phyloP scores from a whole-genome alignment of 2,113 vertebrate genomes.

The Ploceus nigricollis region DNA sequence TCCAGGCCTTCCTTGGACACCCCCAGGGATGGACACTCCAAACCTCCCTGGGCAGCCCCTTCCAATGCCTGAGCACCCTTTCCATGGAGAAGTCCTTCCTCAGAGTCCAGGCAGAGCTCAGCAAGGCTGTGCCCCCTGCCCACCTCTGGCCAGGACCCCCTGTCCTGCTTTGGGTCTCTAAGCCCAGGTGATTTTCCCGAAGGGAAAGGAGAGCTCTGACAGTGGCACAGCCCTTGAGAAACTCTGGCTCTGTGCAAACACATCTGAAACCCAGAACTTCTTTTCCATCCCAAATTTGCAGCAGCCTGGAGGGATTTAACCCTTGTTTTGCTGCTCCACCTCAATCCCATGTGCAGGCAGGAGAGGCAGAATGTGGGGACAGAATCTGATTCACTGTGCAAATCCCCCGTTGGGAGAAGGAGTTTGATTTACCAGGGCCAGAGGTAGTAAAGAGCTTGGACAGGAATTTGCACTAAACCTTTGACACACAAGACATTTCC shows the following conservation, averaged over 20 bases:
- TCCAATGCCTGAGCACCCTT: rapidly evolving
- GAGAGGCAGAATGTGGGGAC: not conserved
- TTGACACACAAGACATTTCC: conserved; percentile 63
- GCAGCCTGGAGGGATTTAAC: not conserved
- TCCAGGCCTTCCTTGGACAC: not conserved
- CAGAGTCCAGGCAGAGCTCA: not conserved
- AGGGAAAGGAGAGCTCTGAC: not conserved
- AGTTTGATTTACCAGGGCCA: not conserved
- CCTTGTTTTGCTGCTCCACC: not conserved
- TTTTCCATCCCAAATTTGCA: not conserved
- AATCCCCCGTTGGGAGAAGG: not conserved
- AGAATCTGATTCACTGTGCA: not conserved
- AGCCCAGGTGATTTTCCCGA: not conserved
- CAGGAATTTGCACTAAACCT: conserved; percentile 44
- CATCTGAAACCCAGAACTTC: not conserved
- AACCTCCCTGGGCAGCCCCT: not conserved
- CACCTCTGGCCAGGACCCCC: not conserved
- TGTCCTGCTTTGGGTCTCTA: not conserved
- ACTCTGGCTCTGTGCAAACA: not conserved
- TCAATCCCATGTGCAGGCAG: not conserved
- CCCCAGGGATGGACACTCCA: not conserved
- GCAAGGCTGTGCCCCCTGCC: not conserved
- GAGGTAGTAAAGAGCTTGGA: not conserved
- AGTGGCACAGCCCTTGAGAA: not conserved
- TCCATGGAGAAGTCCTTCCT: not conserved